Evolutionary conservation across 2,888 invertebrate genomes (phyloP).

Genomic region (Archips xylosteana): DNA sequence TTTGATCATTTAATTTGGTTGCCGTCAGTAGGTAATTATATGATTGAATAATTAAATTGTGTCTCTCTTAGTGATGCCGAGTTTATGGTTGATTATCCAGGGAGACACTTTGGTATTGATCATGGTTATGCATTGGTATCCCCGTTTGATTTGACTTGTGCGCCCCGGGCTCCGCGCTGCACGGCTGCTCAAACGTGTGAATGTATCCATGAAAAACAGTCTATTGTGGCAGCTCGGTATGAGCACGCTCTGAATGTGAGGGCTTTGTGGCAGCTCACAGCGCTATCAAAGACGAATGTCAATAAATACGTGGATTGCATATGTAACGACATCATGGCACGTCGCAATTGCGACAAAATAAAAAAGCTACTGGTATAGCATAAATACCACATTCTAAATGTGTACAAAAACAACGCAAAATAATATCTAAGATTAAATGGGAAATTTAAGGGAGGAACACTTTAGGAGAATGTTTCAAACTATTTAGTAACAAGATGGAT

Average conservation of each 20-base stretch:
- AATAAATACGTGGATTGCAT: constrained; percentile 3
- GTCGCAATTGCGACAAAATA: neutral
- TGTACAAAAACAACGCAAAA: no score
- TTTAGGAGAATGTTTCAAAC: neutral
- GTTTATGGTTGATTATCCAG: neutral
- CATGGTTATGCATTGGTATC: neutral
- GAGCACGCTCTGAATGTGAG: constrained; percentile 35
- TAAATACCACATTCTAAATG: neutral
- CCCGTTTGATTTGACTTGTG: neutral
- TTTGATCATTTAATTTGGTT: constrained; percentile 22
- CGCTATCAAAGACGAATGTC: constrained; percentile 13
- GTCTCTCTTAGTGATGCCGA: neutral
- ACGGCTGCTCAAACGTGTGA: constrained; percentile 10
- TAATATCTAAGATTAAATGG: no score
- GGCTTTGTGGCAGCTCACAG: constrained; percentile 34
- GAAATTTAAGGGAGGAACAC: no score
- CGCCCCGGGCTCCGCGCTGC: neutral
- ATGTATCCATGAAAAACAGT: constrained; percentile 32
- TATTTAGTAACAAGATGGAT: neutral
- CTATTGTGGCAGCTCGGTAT: constrained; percentile 20
- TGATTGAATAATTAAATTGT: constrained; percentile 16
- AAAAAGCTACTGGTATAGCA: neutral
- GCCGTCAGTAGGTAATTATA: constrained; percentile 2
- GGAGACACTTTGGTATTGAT: neutral
- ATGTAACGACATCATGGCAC: neutral